Conservation (phyloP, 2,113 vertebrate species). For the Anguilla japonica region DNA sequence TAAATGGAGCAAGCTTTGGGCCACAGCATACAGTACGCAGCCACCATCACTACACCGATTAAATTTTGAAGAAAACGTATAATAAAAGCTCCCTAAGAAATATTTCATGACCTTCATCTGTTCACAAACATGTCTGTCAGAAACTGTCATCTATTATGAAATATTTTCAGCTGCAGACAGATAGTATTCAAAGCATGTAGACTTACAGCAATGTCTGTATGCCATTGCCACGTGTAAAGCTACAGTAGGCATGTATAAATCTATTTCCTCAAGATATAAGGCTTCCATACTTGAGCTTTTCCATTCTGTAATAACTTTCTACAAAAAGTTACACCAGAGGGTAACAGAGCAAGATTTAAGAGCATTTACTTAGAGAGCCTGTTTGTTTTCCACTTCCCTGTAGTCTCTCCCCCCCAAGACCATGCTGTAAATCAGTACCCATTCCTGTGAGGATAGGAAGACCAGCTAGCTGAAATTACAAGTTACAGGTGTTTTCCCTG, state of each 20-base stretch:
- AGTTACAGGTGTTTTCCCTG: conserved; percentile 29
- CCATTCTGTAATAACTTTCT: not conserved
- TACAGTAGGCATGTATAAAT: not conserved
- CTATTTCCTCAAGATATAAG: not conserved
- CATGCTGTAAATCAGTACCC: not conserved
- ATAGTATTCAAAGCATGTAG: not conserved
- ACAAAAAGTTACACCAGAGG: not conserved
- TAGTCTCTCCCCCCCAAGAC: not conserved
- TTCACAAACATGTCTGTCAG: not conserved
- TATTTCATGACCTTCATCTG: not conserved
- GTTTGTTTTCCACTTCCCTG: not conserved
- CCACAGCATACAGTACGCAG: not conserved
- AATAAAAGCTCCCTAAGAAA: not conserved
- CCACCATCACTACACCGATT: not conserved
- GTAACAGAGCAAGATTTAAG: not conserved
- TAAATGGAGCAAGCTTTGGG: not conserved
- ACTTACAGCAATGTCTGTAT: not conserved
- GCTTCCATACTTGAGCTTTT: not conserved
- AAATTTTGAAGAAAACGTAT: not conserved
- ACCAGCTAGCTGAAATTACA: not conserved
- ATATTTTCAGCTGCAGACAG: not conserved
- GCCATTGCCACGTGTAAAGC: not conserved
- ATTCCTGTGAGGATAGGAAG: not conserved
- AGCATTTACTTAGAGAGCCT: not conserved
- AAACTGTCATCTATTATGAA: not conserved